Conservation (phyloP, 2,797 vertebrate species). For the Oreochromis mossambicus region DNA sequence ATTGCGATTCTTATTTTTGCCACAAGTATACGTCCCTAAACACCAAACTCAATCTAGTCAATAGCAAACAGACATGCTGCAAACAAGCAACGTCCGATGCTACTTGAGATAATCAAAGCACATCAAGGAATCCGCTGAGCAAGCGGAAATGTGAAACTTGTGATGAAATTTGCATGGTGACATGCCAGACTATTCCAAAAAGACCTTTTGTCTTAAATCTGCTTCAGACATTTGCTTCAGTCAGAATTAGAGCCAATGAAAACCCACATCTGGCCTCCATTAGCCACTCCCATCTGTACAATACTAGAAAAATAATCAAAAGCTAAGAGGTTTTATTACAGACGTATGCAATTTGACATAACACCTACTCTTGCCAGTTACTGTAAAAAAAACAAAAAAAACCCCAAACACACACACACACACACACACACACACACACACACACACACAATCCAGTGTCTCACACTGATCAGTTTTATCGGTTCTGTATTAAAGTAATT, state of each 20-base stretch:
- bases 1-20: background rate
- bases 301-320: conserved; percentile 8
- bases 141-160: background rate
- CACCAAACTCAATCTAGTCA: background rate
- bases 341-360: background rate
- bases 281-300: conserved; percentile 17
- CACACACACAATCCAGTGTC: background rate
- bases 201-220: background rate
- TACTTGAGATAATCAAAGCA: background rate
- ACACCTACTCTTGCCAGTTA: background rate
- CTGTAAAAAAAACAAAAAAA: background rate
- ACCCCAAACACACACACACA: accelerated
- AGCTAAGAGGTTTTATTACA: background rate
- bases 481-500: background rate
- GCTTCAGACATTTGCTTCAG: background rate
- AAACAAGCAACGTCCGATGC: background rate
- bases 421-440: too few relatives aligned
- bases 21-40: background rate
- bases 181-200: background rate
- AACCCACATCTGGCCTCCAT: conserved; percentile 66
- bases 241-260: conserved; percentile 16
- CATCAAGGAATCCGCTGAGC: background rate
- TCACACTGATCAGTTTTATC: background rate
- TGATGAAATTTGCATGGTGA: background rate
- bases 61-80: background rate